Base-by-base conservation (phyloP, 2,888 invertebrate species). In the Drosophila subsilvestris region DNA sequence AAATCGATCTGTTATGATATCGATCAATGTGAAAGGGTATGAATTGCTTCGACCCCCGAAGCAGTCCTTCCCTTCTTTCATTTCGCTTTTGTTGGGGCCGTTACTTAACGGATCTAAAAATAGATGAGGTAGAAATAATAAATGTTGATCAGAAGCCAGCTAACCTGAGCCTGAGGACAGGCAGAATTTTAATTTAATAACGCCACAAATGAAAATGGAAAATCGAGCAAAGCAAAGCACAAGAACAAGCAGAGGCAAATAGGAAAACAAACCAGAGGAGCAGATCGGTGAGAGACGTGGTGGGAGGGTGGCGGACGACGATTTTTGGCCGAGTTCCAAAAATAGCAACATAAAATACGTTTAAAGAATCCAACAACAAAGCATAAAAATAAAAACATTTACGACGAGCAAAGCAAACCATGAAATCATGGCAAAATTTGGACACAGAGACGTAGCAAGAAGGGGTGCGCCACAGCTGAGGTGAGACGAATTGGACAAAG, bases 301-400 rank as follows among this genome's bases (percentile, higher is more conserved):
- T 7, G 47, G 42, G 27, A 25, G 25, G 43, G 45, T 51, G 43
- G 22, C 50, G 45, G 50, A 50, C 60, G 62, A 66, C 17, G 63
- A 37, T 45, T 54, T 69, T 68, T 74, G 74, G 74, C 75, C 69
- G 51, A 58, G 53, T 42, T 76, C 80, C 86, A 76, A 88, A 83
- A 83, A 86, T 83, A 83, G 76, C 66, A 53, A 63, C 68, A 79
- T 56, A 57, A 66, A 69, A 69, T 69, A 71, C 61, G 60, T 48
- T 69, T 57, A 70, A 60, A 78, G 50, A 63, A 56, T 55, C 65
- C 57, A 59, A 63, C 22, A 56, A 50, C 42, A 55, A 61, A 58
- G 62, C 37, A 60, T 68, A 58, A 68, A 68, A 71, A 74, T 74
- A 66, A 79, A 87, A 77, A 82, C 83, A 81, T 85, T 76, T 67